phyloP scores from a whole-genome alignment of 1,140 invertebrate species.

The Drosophila persimilis region DNA sequence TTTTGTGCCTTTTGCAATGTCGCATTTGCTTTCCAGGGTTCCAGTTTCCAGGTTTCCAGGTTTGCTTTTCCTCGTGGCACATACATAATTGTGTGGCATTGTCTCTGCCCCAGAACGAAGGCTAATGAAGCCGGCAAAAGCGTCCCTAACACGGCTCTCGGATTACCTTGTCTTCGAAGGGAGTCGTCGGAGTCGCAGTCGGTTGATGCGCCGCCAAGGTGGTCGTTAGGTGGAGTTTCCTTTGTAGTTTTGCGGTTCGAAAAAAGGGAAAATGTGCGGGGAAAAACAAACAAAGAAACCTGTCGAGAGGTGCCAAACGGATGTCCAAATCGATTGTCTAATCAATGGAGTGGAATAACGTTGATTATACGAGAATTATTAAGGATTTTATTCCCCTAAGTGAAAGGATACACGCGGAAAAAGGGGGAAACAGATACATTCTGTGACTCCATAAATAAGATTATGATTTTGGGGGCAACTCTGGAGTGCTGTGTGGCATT shows the following conservation, averaged over 20 bases:
- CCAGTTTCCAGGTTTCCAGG: constrained; percentile 5
- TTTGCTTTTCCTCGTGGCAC: constrained; percentile 14
- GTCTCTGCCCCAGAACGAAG: constrained; percentile 34
- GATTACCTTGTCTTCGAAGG: constrained; percentile 25
- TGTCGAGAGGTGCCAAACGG: constrained; percentile 45
- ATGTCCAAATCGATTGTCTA: constrained; percentile 45
- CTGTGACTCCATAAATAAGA: constrained; percentile 19
- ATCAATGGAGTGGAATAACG: constrained; percentile 38
- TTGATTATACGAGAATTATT: constrained; percentile 7
- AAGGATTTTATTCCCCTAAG: too few species aligned
- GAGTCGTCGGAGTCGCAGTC: too few species aligned
- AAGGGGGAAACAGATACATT: too few species aligned
- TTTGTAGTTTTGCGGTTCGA: constrained; percentile 38
- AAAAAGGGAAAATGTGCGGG: not conserved
- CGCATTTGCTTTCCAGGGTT: constrained; percentile 20
- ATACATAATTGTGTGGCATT: constrained; percentile 68
- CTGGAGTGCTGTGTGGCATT: constrained; percentile 23
- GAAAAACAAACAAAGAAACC: constrained; percentile 24
- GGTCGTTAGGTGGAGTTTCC: constrained; percentile 21
- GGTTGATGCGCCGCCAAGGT: constrained; percentile 18
- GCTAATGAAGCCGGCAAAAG: constrained; percentile 58
- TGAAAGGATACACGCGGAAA: too few species aligned
- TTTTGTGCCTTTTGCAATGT: constrained; percentile 36
- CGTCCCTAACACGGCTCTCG: constrained; percentile 55
- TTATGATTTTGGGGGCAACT: constrained; percentile 19